A percentile compares a stretch with the other conserved stretches of the same genome.
phyloP scores from a whole-genome alignment of 2,113 vertebrate species.

The Ammospiza nelsoni region DNA sequence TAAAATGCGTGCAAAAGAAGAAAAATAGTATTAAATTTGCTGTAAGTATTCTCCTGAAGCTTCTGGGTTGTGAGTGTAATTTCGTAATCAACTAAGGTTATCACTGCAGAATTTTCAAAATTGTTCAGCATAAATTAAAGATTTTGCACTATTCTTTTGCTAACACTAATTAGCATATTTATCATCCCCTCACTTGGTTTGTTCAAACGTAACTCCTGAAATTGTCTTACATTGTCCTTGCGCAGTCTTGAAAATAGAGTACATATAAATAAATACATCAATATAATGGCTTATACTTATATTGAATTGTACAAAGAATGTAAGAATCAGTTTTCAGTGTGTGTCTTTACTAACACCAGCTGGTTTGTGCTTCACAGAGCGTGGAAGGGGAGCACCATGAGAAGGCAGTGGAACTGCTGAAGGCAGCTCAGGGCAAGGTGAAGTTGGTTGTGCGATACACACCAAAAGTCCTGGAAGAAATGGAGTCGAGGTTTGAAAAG shows the following conservation, averaged over 20 bases:
- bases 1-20: background rate
- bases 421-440: slow-evolving; percentile 96
- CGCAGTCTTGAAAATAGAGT: background rate
- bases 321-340: background rate
- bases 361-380: slow-evolving; percentile 78
- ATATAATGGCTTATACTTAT: background rate
- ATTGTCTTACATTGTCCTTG: fast-evolving
- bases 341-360: background rate
- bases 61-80: background rate
- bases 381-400: slow-evolving; percentile 98
- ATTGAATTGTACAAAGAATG: background rate
- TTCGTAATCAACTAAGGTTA: background rate
- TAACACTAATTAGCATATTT: background rate
- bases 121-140: background rate
- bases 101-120: background rate
- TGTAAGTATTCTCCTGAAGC: background rate
- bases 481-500: slow-evolving; percentile 98
- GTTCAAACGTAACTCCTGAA: background rate
- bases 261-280: background rate
- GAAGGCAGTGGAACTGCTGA: slow-evolving; percentile 95
- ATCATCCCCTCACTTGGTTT: background rate
- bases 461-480: slow-evolving; percentile 95
- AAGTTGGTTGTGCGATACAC: slow-evolving; percentile 97
- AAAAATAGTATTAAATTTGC: background rate
- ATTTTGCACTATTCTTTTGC: background rate